A percentile compares a stretch with the other conserved stretches of the same genome.
phyloP scores from a whole-genome alignment of 2,888 invertebrate species.

The Thysanoteuthis rhombus region DNA sequence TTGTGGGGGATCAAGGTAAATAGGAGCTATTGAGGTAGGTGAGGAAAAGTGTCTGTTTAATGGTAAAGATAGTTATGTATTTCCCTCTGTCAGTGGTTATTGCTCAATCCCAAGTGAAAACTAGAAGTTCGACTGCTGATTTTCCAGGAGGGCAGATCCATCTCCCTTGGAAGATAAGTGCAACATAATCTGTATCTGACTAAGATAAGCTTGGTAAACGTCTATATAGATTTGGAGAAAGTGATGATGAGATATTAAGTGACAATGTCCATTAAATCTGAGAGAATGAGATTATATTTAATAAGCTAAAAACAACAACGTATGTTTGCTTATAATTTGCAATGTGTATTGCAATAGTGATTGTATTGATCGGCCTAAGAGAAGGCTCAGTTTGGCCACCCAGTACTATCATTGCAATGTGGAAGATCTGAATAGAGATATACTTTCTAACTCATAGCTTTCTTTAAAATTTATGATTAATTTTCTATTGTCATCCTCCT shows the following conservation, averaged over 20 bases:
- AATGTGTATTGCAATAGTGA: background rate
- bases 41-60: no score
- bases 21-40: no score
- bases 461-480: background rate
- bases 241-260: background rate
- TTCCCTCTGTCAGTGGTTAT: no score
- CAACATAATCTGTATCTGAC: background rate
- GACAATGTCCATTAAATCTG: background rate
- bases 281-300: background rate
- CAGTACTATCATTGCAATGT: background rate
- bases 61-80: no score
- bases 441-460: background rate
- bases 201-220: background rate
- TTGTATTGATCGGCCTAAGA: background rate
- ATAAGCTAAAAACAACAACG: background rate
- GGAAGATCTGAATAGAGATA: background rate
- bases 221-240: background rate
- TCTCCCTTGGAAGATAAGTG: no score
- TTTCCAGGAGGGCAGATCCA: no score
- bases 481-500: background rate
- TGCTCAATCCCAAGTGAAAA: no score
- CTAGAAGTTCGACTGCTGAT: no score
- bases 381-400: background rate
- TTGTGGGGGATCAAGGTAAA: no score
- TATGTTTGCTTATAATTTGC: background rate